Conservation (phyloP, 2,888 invertebrate species). For the Phasia obesa region DNA sequence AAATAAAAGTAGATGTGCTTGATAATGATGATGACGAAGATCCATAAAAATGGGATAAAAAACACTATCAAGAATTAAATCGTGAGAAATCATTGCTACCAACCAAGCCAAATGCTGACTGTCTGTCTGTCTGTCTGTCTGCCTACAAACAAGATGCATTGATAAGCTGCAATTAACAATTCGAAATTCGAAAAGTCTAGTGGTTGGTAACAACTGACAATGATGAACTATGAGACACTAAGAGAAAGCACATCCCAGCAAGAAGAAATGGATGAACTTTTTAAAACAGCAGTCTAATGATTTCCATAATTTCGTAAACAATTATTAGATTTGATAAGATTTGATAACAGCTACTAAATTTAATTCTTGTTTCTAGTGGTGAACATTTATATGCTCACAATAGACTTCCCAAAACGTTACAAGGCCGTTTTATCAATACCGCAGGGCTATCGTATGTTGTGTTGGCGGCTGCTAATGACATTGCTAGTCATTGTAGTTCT, state of each 20-base stretch:
- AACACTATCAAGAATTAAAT: slow-evolving; percentile 48
- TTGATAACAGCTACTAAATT: slow-evolving; percentile 30
- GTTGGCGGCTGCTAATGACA: slow-evolving; percentile 21
- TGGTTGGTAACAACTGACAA: slow-evolving; percentile 40
- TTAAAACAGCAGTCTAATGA: slow-evolving; percentile 59
- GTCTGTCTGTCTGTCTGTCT: neutral
- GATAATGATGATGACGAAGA: slow-evolving; percentile 43
- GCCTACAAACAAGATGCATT: slow-evolving; percentile 64
- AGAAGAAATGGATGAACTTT: slow-evolving; percentile 24
- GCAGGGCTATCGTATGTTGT: slow-evolving; percentile 17
- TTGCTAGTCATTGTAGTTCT: slow-evolving; percentile 1
- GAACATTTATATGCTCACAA: slow-evolving; percentile 10
- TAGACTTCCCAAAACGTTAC: slow-evolving; percentile 11
- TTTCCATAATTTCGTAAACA: slow-evolving; percentile 65
- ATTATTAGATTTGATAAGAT: slow-evolving; percentile 36
- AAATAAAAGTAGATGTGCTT: slow-evolving; percentile 56
- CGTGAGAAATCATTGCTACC: slow-evolving; percentile 65
- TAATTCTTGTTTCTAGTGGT: slow-evolving; percentile 47
- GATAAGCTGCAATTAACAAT: slow-evolving; percentile 68
- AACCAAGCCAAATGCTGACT: slow-evolving; percentile 14
- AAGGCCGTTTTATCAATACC: neutral
- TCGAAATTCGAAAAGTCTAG: slow-evolving; percentile 32
- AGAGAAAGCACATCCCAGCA: slow-evolving; percentile 8
- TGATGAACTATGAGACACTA: slow-evolving; percentile 42
- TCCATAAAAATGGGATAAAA: slow-evolving; percentile 27